Conservation (phyloP, 2,797 vertebrate genomes). For the Apodemus agrarius region DNA sequence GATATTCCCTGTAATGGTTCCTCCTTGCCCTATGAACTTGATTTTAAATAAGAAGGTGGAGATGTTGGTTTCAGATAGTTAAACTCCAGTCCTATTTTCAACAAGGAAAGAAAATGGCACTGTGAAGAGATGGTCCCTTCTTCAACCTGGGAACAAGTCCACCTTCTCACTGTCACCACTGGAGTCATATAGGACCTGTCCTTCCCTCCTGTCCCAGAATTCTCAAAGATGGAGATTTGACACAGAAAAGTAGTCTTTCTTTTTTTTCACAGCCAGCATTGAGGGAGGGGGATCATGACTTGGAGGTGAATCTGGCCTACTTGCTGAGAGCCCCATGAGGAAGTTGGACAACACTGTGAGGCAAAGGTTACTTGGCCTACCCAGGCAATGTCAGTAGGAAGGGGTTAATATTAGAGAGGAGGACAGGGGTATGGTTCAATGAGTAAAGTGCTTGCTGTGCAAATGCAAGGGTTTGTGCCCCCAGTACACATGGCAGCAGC, state of each 20-base stretch:
- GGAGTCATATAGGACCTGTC: neutral
- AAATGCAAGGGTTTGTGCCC: neutral
- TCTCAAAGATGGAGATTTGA: neutral
- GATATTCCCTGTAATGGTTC: neutral
- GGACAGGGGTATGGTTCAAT: too few species aligned
- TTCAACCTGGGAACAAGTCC: neutral
- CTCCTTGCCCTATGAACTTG: neutral
- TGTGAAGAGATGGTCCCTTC: neutral
- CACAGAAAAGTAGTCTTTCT: neutral
- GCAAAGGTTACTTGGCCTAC: neutral
- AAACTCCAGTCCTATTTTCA: neutral
- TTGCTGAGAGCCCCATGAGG: neutral
- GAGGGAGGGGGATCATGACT: neutral
- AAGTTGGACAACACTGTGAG: neutral
- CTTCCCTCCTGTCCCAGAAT: neutral
- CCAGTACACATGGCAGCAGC: neutral
- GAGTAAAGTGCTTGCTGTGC: neutral
- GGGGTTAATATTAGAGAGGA: neutral
- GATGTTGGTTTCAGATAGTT: neutral
- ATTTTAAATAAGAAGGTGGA: neutral
- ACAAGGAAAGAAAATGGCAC: neutral
- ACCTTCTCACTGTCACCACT: neutral
- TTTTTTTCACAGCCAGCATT: neutral
- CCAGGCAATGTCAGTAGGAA: neutral
- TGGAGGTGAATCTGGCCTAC: neutral